These are phyloP conservation scores for Epinotia nisella DNA, from an alignment of 2,888 invertebrate species.

Conservation along the genomic window DNA sequence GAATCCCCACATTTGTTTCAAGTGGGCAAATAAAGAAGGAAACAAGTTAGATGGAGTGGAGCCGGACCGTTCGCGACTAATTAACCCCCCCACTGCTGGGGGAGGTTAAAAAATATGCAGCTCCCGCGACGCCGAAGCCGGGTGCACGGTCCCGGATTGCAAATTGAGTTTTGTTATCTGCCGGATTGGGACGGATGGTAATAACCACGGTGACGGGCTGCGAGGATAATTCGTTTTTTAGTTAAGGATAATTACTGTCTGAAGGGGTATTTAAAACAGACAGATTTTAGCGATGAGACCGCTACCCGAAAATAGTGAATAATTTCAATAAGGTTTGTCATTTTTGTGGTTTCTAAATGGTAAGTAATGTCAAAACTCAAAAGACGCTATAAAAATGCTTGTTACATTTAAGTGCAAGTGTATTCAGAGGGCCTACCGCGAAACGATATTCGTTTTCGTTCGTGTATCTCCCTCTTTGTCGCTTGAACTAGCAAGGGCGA, in stretches of 20 bases:
- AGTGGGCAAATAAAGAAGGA: slow-evolving; percentile 83
- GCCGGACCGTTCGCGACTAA: slow-evolving; percentile 83
- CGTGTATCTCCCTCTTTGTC: no score
- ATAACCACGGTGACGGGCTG: slow-evolving; percentile 22
- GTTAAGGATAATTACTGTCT: background rate
- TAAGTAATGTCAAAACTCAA: no score
- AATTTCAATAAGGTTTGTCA: no score
- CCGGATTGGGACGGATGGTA: slow-evolving; percentile 25
- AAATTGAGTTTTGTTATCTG: slow-evolving; percentile 34
- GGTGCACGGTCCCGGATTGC: slow-evolving; percentile 46
- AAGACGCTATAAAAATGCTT: background rate
- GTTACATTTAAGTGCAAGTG: no score
- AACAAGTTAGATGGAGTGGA: slow-evolving; percentile 82
- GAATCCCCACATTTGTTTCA: slow-evolving; percentile 76
- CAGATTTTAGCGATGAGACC: background rate
- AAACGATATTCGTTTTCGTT: no score
- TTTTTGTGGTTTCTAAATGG: no score
- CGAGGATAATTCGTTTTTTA: background rate
- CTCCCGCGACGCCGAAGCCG: slow-evolving; percentile 68
- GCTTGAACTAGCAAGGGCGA: no score
- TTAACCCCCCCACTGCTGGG: slow-evolving; percentile 71
- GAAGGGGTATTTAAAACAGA: background rate
- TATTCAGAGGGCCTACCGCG: no score
- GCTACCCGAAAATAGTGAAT: background rate
- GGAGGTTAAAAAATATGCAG: slow-evolving; percentile 74